Base-by-base conservation (phyloP, 1,140 invertebrate genomes). In the Pseudomyrmex dendroicus region DNA sequence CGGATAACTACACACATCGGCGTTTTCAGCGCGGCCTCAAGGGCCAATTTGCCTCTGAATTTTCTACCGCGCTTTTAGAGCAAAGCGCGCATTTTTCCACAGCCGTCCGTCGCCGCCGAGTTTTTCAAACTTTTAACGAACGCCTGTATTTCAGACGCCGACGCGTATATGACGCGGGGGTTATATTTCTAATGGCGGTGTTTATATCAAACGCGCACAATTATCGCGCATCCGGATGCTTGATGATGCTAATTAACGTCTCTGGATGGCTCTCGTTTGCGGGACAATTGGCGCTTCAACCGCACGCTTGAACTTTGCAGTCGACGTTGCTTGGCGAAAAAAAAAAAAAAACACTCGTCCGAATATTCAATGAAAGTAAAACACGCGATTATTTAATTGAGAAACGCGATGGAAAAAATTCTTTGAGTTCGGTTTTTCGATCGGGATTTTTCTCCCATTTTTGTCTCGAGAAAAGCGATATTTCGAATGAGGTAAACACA, bases 211-310 rank as follows among this genome's bases (percentile, higher is more conserved):
- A 57, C 25, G 17, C 46, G 25, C 7, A 35, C 52, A 17, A 72
- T 44, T 72, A n/a, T 82, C 46, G 52, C 48, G 62, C 50, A 12
- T 35, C 68, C 48, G 63, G 62, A 52, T 83, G 44, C 35, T 48
- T 62, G 50, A 83, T 66, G 56, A 64, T 44, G n/a, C 57, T 76
- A 83, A 85, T 76, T 85, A 85, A 76, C 64, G n/a, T 68, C 15
- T 35, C 50, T 52, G 20, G 59, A 50, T 62, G 48, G 12, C 46
- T 63, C 61, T 66, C 48, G 44, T 73, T 76, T 64, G 64, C 56
- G 22, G 44, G 22, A 67, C 64, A 62, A 73, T 74, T 82, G 52
- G 25, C 62, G 2, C 2, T 1, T 10, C 25, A 25, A 46, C 17
- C 3, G 20, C 17, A 46, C 25, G 64, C 64, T 85, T 66, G 56